Base-by-base conservation (phyloP, 2,797 vertebrate species). In the Antrozous pallidus region DNA sequence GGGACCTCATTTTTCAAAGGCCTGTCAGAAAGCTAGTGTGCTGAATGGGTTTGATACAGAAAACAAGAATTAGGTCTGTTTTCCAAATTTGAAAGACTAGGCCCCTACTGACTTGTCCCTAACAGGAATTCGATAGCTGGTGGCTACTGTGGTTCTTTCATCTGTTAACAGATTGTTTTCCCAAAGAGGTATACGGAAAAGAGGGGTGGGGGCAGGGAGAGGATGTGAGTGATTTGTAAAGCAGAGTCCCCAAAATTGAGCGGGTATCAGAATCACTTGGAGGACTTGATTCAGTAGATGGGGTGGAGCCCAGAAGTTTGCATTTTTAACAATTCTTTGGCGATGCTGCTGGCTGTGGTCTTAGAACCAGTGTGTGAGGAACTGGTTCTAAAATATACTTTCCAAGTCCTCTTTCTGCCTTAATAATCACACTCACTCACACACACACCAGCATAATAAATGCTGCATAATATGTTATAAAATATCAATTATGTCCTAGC, bases 1-100 rank as follows among this genome's bases (percentile, higher is more conserved):
- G 78, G 45, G 40, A 51, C 40, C 75, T 97, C 95, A 91, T 96
- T 97, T 96, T 71, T 97, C 95, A 97, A 87, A 96, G 88, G 33
- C 36, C 40, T 94, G 85, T 94, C 94, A 95, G 78, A 94, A 94
- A 96, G 84, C 83, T 45, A 54, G 61, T 80, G 47, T 38, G 75
- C 40, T 8, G 77, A 88, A 47, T 61, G 65, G 45, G 28, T 75
- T 83, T 88, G 71, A 86, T 75, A 69, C 33, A 70, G 67, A 88
- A 94, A 74, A 40, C n/a, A 79, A n/a, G 89, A 91, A 73, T 5
- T 74, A 63, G 33, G 69, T 90, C 54, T 93, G 36, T 91, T 94
- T 94, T 70, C 85, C 47, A 80, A 65, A 95, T 90, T 94, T n/a
- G 8, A 77, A 80, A 0, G 10, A 75, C 38, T 20, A 10, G 13